These are phyloP conservation scores for Struthio camelus DNA, from an alignment of 2,113 vertebrate genomes.

Conservation along the genomic window DNA sequence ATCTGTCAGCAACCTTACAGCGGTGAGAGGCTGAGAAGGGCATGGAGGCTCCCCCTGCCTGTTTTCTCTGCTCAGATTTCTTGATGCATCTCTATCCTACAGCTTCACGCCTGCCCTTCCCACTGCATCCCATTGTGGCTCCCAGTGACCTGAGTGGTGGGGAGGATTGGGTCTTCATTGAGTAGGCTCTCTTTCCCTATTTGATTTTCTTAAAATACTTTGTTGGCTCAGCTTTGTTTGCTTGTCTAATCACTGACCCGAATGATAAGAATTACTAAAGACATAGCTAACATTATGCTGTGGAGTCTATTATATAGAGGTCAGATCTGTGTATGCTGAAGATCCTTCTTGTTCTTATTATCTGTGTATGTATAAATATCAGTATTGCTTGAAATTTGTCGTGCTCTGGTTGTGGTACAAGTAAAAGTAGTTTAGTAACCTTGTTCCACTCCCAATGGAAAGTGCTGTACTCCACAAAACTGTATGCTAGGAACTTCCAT, in stretches of 20 bases:
- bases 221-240: neutral
- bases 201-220: neutral
- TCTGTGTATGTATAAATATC: neutral
- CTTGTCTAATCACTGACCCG: neutral
- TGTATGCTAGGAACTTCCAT: neutral
- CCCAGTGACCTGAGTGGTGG: neutral
- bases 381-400: neutral
- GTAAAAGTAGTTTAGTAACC: neutral
- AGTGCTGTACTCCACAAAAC: too few species aligned
- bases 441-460: accelerated
- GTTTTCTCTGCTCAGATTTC: neutral
- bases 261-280: neutral
- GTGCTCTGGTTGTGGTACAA: neutral
- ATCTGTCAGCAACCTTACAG: neutral
- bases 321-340: neutral
- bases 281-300: neutral
- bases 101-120: neutral
- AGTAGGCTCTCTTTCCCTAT: neutral
- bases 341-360: neutral
- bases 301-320: neutral
- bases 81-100: neutral
- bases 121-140: neutral
- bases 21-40: neutral
- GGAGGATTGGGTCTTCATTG: neutral
- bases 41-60: neutral